Base-by-base conservation (phyloP, 2,888 invertebrate species). In the Mamestra brassicae region DNA sequence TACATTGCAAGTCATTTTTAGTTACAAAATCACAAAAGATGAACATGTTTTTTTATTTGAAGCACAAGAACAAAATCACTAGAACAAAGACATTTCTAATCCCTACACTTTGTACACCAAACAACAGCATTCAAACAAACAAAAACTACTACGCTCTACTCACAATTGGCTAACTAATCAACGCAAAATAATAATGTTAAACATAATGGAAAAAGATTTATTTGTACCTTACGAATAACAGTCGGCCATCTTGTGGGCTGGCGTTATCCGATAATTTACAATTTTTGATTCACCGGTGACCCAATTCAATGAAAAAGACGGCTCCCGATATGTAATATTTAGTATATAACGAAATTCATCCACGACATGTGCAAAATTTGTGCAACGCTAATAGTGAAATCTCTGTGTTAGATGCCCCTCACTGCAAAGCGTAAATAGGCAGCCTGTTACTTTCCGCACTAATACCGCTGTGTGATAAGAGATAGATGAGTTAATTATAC, bases 161-260 rank as follows among this genome's bases (percentile, higher is more conserved):
- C 68, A 82, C 73, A 82, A 80, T 52, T 80, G 75, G 78, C 75
- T 79, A 81, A 78, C 71, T 85, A 84, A 73, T 67, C 62, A 81
- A 88, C 87, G 85, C 87, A 86, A 86, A 88, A 75, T 80, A 87
- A 87, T 76, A 84, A 83, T 84, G 85, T 81, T 83, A 84, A 87
- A 89, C 82, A 84, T 81, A 89, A 91, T 86, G 88, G 89, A 90
- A 93, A 92, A 91, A 90, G 89, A 92, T 92, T 92, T 93, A 92
- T 93, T 93, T 86, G 93, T 95, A 96, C 96, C 95, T 96, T 95
- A 96, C 95, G 94, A 96, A 95, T 94, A 96, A 95, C 94, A 95
- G 96, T 95, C 96, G 96, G 96, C 96, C 96, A 96, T 96, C 95
- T 96, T 96, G 96, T 95, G 93, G 96, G 94, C 95, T 96, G 89